A percentile compares a stretch with the other conserved stretches of the same genome.
phyloP scores from a whole-genome alignment of 2,113 vertebrate species.

The Anser cygnoides region DNA sequence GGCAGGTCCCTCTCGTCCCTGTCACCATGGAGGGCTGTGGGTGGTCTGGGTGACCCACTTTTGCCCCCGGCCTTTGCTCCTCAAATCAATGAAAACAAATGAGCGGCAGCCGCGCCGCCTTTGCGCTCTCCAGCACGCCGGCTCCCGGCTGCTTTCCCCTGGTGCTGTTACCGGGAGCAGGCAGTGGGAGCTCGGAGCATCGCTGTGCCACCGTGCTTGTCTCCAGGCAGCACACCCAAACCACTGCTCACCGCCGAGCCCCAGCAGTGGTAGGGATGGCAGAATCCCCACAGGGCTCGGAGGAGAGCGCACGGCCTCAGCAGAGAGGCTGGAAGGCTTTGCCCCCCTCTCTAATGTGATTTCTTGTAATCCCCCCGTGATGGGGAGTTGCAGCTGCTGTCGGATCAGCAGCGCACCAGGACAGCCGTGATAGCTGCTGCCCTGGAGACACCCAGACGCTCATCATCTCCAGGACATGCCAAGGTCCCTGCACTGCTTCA shows the following conservation, averaged over 20 bases:
- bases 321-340: background rate
- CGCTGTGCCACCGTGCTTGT: fast-evolving
- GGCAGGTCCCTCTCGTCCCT: background rate
- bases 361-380: fast-evolving
- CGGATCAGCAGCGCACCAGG: fast-evolving
- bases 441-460: background rate
- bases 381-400: background rate
- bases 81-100: constrained; percentile 6
- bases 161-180: fast-evolving
- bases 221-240: too few species aligned
- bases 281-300: background rate
- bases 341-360: background rate
- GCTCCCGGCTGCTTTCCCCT: background rate
- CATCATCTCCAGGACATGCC: background rate
- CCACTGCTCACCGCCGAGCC: background rate
- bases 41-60: constrained; percentile 12
- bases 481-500: background rate
- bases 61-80: constrained; percentile 4
- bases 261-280: fast-evolving
- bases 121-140: fast-evolving
- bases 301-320: background rate
- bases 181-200: fast-evolving
- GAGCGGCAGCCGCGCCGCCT: background rate
- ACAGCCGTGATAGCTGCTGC: fast-evolving
- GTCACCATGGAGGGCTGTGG: background rate